These are phyloP conservation scores for Anguilla obscura DNA, from an alignment of 2,797 vertebrate genomes.

Conservation along the genomic window DNA sequence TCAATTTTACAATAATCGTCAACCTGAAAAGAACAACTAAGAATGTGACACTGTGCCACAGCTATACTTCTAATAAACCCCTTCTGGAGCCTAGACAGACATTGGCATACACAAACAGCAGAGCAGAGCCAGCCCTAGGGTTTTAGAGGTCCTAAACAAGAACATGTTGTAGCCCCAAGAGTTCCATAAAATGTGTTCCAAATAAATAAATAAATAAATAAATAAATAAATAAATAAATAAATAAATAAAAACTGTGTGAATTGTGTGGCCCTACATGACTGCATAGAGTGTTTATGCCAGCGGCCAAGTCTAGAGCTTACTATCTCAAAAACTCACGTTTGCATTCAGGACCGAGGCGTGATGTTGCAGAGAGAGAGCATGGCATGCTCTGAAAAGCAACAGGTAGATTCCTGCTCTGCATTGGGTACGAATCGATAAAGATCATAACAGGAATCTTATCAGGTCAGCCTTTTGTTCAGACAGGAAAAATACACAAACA, in stretches of 20 bases:
- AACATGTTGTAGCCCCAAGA: neutral
- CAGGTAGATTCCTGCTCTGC: neutral
- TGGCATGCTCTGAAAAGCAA: neutral
- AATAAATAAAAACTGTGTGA: too few species aligned
- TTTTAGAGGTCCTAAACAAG: neutral
- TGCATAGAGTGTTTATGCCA: neutral
- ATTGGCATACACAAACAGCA: neutral
- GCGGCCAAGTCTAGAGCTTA: neutral
- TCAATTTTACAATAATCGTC: neutral
- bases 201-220: too few species aligned
- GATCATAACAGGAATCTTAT: neutral
- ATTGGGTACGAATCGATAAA: neutral
- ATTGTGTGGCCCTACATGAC: neutral
- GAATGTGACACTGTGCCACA: neutral
- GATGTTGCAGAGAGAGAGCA: neutral
- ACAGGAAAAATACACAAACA: conserved; percentile 2
- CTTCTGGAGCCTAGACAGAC: neutral
- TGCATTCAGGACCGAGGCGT: neutral
- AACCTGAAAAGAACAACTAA: neutral
- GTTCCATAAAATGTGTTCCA: neutral
- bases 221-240: too few species aligned
- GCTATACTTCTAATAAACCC: neutral
- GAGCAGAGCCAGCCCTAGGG: neutral
- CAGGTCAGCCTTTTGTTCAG: neutral
- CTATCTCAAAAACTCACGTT: neutral